Base-by-base conservation (phyloP, 2,113 vertebrate genomes). In the Gracilinanus agilis region DNA sequence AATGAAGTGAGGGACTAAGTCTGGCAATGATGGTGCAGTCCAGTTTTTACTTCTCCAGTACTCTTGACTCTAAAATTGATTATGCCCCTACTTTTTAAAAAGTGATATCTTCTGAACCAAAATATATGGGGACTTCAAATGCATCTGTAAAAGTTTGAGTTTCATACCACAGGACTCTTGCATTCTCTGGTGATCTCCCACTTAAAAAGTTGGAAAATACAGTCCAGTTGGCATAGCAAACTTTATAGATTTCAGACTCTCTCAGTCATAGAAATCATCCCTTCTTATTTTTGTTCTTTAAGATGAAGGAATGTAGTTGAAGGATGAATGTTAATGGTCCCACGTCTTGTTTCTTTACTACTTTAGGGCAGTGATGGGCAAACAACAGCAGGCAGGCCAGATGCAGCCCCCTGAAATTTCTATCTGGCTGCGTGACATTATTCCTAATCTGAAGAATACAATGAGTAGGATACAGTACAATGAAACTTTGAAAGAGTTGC, bases 81-180 rank as follows among this genome's bases (percentile, higher is more conserved):
- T 0, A 29, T 6, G 75, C 67, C n/a, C 61, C 29, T n/a, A 53
- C 49, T 53, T 40, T 53, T 92, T 53, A 49, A 54, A 29, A 25
- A 1, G 21, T 40, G 21, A 1, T 34, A 6, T 83, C 44, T 53
- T 44, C 53, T 90, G 96, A 96, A 34, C 92, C 0, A 54, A 55
- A 91, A 96, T 0, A 0, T 1, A 89, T 91, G 94, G 40, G 93
- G 96, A 54, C 58, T 61, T 0, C 44, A 11, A 93, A 89, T 96
- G 97, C 91, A 96, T 95, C 49, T 92, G 94, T 95, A 94, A 95
- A 95, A 96, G 58, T 44, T 0, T 83, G 89, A 94, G 94, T 53
- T 49, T 0, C 67, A 94, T 91, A 27, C 90, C 12, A 91, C 29
- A 54, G 53, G 6, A 67, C 9, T 24, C 90, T 94, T 29, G 25